Evolutionary conservation across 2,888 invertebrate species (phyloP).

Genomic region (Orthosia cruda): DNA sequence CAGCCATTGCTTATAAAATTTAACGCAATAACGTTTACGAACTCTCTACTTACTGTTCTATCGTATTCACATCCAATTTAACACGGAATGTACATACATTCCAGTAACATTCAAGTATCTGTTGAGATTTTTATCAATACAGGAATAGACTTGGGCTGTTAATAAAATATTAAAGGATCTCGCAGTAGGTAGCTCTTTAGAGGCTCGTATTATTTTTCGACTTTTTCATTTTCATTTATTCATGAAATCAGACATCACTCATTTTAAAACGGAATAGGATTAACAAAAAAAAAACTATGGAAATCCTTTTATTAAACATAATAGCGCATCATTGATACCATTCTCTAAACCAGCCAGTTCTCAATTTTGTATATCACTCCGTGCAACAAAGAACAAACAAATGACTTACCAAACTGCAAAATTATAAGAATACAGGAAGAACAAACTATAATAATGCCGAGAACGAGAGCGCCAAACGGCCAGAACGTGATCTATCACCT

Average conservation of each 20-base stretch:
- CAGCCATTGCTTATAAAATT: constrained; percentile 68
- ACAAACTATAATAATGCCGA: constrained; percentile 43
- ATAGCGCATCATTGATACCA: neutral
- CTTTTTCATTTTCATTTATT: neutral
- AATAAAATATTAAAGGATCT: constrained; percentile 26
- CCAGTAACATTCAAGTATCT: constrained; percentile 47
- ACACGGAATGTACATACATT: constrained; percentile 48
- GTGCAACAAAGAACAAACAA: constrained; percentile 26
- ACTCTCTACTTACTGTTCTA: constrained; percentile 60
- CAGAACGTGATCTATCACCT: constrained; percentile 86
- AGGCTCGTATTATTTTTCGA: neutral
- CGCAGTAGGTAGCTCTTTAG: constrained; percentile 1
- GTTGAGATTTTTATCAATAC: constrained; percentile 53
- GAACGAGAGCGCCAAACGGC: constrained; percentile 60
- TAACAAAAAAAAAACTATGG: too few relatives aligned
- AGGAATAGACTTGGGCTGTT: constrained; percentile 31
- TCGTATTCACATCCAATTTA: constrained; percentile 66
- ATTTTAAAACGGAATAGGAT: too few relatives aligned
- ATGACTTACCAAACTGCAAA: constrained; percentile 39
- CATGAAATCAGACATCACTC: too few relatives aligned
- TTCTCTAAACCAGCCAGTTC: neutral
- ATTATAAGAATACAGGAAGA: constrained; percentile 57
- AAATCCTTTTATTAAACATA: too few relatives aligned
- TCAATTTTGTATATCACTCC: neutral
- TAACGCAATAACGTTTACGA: constrained; percentile 68